Percentiles rank a stretch among this genome's conserved stretches.
Evolutionary conservation across 2,113 vertebrate species (phyloP).

Genomic region (Emberiza fucata): DNA sequence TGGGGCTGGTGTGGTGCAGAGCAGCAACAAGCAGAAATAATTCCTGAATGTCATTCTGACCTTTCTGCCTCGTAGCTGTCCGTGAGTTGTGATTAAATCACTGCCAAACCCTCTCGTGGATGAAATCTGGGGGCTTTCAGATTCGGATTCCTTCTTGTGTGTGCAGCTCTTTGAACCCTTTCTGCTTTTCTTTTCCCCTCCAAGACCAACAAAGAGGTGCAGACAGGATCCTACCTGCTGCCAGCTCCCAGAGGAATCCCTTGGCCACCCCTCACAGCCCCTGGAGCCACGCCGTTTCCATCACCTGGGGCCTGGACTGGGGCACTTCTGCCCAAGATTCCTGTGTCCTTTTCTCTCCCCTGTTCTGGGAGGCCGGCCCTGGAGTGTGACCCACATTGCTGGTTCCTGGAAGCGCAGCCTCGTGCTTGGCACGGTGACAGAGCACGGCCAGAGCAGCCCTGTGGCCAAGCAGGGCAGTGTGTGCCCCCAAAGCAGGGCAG

Average conservation of each 20-base stretch:
- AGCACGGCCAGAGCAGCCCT: fast-evolving
- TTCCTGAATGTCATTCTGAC: neutral
- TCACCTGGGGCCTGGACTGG: neutral
- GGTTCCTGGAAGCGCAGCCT: neutral
- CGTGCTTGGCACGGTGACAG: neutral
- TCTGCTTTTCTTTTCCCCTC: neutral
- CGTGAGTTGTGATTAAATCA: neutral
- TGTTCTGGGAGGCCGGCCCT: neutral
- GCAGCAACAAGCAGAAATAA: neutral
- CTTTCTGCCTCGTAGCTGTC: neutral
- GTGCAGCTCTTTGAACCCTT: neutral
- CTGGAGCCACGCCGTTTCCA: fast-evolving
- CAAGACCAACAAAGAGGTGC: neutral
- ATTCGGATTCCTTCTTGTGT: neutral
- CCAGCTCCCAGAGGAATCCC: neutral
- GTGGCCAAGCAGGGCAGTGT: too few species aligned
- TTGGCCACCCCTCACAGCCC: fast-evolving
- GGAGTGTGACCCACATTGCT: neutral
- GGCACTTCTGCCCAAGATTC: neutral
- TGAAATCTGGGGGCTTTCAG: neutral
- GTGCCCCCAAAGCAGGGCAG: neutral
- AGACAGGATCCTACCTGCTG: neutral
- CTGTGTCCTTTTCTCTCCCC: neutral
- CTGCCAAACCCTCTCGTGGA: neutral
- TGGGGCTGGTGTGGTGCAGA: neutral